phyloP scores from a whole-genome alignment of 2,888 invertebrate species.

The Drosophila suboccidentalis region DNA sequence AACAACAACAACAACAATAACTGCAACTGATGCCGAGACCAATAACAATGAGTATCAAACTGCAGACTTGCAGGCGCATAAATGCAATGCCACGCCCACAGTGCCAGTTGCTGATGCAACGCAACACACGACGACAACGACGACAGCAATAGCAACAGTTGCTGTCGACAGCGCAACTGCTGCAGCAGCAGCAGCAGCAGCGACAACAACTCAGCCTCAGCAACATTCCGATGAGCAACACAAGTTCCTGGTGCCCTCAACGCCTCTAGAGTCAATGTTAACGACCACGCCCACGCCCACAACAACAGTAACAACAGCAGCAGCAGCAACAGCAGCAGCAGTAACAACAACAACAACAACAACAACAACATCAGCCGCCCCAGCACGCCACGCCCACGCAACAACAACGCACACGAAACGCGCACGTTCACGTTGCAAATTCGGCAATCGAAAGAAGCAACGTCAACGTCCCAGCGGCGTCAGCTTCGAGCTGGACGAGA shows the following conservation, averaged over 20 bases:
- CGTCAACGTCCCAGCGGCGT: conserved; percentile 82
- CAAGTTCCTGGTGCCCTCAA: conserved; percentile 80
- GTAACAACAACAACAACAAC: conserved; percentile 8
- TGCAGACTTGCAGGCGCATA: conserved; percentile 60
- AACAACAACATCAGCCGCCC: conserved; percentile 18
- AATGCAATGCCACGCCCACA: conserved; percentile 46
- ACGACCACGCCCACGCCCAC: conserved; percentile 32
- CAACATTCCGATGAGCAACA: conserved; percentile 79
- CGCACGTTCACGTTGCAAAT: conserved; percentile 84
- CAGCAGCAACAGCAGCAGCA: background rate
- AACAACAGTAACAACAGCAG: conserved; percentile 12
- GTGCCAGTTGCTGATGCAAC: conserved; percentile 37
- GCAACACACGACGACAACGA: background rate
- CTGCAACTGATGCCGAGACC: conserved; percentile 50
- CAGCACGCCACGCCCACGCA: conserved; percentile 37
- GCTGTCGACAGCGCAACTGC: conserved; percentile 23
- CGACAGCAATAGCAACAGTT: conserved; percentile 18
- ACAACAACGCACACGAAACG: conserved; percentile 76
- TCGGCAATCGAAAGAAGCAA: conserved; percentile 84
- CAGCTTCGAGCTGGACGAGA: conserved; percentile 85
- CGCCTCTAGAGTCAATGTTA: conserved; percentile 42
- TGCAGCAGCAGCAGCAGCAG: conserved; percentile 43
- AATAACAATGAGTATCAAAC: conserved; percentile 79
- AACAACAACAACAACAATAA: background rate
- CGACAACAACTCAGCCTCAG: conserved; percentile 43